A percentile compares a stretch with the other conserved stretches of the same genome.
These are phyloP conservation scores for Trichopoda pennipes DNA, from an alignment of 2,888 invertebrate genomes.

Conservation along the genomic window DNA sequence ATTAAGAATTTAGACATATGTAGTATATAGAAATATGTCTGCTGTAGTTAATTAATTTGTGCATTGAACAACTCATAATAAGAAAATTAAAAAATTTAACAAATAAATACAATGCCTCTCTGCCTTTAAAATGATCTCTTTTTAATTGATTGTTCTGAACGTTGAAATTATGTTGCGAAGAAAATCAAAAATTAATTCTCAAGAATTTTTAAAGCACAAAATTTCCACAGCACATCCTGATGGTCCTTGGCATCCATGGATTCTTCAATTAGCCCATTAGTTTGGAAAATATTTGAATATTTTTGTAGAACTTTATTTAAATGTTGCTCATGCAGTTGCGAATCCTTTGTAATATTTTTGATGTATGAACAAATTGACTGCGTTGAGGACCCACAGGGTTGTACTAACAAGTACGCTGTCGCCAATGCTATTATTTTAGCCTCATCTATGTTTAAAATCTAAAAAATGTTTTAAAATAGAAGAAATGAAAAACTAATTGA, in stretches of 20 bases:
- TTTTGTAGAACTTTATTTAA: slow-evolving; percentile 89
- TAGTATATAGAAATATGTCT: too few relatives aligned
- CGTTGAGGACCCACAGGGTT: slow-evolving; percentile 94
- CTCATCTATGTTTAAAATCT: slow-evolving; percentile 79
- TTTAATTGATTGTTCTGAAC: slow-evolving; percentile 46
- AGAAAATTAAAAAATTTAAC: too few relatives aligned
- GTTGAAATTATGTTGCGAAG: not conserved
- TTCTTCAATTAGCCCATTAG: slow-evolving; percentile 81
- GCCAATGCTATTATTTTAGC: slow-evolving; percentile 92
- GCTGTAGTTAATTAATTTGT: too few relatives aligned
- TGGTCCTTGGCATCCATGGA: slow-evolving; percentile 85
- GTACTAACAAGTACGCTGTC: slow-evolving; percentile 92
- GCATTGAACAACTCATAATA: not conserved
- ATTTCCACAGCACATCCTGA: slow-evolving; percentile 89
- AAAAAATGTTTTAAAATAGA: slow-evolving; percentile 13
- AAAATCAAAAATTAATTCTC: slow-evolving; percentile 18
- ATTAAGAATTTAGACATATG: too few relatives aligned
- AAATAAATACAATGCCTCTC: not conserved
- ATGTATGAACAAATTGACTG: slow-evolving; percentile 96
- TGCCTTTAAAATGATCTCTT: slow-evolving; percentile 60
- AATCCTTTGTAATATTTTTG: slow-evolving; percentile 86
- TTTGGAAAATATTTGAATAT: slow-evolving; percentile 90
- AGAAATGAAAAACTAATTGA: not conserved
- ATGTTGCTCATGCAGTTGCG: slow-evolving; percentile 86
- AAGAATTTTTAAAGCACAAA: slow-evolving; percentile 83